Percentiles rank a stretch among this genome's conserved stretches.
Conservation (phyloP, 2,888 invertebrate genomes). For the Pimpla rufipes region DNA sequence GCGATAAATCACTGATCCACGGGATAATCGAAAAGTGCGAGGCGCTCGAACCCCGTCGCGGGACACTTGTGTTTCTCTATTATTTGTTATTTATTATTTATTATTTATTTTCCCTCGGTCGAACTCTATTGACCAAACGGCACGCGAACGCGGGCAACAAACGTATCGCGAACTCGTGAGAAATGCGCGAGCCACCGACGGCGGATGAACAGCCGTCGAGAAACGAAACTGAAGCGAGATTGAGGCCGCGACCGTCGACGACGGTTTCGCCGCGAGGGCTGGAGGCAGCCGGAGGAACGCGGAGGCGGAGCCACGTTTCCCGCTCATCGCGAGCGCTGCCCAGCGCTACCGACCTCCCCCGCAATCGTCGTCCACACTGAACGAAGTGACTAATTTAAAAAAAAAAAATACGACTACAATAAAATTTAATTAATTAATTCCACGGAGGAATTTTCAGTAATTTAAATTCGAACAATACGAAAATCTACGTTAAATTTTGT, state of each 20-base stretch:
- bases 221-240: constrained; percentile 77
- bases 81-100: constrained; percentile 9
- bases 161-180: constrained; percentile 34
- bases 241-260: constrained; percentile 72
- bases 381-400: background rate
- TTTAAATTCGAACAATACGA: background rate
- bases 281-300: constrained; percentile 62
- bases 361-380: background rate
- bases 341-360: constrained; percentile 47
- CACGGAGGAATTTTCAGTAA: background rate
- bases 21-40: background rate
- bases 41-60: background rate
- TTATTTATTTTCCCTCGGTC: background rate
- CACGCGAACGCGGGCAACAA: constrained; percentile 24
- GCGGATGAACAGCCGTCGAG: constrained; percentile 68
- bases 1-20: constrained; percentile 20
- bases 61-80: background rate
- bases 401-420: background rate
- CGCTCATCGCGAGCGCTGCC: constrained; percentile 44
- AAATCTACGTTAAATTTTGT: constrained; percentile 23
- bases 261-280: constrained; percentile 67
- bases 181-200: constrained; percentile 57
- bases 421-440: background rate
- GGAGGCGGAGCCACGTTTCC: constrained; percentile 70
- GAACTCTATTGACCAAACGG: constrained; percentile 4